phyloP scores from a whole-genome alignment of 2,888 invertebrate genomes.

The Chalcosyrphus nemorum region DNA sequence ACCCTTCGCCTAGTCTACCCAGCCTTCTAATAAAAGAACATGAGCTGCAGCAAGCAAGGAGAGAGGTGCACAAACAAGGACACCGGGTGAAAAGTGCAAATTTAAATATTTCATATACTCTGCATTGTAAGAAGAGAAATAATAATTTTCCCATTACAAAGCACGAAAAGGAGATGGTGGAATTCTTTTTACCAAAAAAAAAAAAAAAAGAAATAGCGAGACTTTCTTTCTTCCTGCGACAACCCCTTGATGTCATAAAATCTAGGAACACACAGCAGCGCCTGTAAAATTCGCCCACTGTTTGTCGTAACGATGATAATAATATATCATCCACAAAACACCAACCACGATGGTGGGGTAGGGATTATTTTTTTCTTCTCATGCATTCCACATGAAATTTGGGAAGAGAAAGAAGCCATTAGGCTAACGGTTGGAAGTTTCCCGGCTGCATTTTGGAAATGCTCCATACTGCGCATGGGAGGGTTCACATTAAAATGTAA shows the following conservation, averaged over 20 bases:
- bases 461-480: background rate
- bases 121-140: slow-evolving; percentile 53
- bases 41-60: background rate
- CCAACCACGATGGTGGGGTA: background rate
- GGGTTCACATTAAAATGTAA: slow-evolving; percentile 31
- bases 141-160: slow-evolving; percentile 66
- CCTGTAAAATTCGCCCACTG: slow-evolving; percentile 48
- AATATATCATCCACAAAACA: slow-evolving; percentile 59
- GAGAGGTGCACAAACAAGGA: slow-evolving; percentile 39
- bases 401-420: background rate
- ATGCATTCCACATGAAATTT: background rate
- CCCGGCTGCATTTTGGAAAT: slow-evolving; percentile 7
- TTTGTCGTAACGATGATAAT: slow-evolving; percentile 56
- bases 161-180: slow-evolving; percentile 11
- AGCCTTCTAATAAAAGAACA: slow-evolving; percentile 22
- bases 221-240: slow-evolving; percentile 24
- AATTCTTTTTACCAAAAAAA: slow-evolving; percentile 25
- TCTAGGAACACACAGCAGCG: slow-evolving; percentile 34
- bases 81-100: slow-evolving; percentile 65
- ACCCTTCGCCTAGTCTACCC: no score
- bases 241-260: slow-evolving; percentile 48
- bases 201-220: slow-evolving; percentile 14
- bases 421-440: background rate
- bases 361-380: background rate
- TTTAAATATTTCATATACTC: slow-evolving; percentile 66